Percentiles rank a stretch among this genome's conserved stretches.
Evolutionary conservation across 2,888 invertebrate genomes (phyloP).

Genomic region (Marronus borbonicus): DNA sequence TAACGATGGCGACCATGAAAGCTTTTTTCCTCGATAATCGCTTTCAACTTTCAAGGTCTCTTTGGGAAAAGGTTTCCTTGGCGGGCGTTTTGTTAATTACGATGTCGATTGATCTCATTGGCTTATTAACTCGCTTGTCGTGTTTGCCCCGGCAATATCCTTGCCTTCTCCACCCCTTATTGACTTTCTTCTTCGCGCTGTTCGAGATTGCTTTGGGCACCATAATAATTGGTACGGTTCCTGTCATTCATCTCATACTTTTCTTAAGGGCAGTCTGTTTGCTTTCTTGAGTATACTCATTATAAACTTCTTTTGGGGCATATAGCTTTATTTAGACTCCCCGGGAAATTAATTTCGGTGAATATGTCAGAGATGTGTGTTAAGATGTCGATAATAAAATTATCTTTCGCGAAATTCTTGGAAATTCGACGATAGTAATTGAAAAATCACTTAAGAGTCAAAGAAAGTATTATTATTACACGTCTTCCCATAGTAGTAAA

Average conservation of each 20-base stretch:
- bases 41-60: slow-evolving; percentile 6
- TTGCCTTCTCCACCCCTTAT: neutral
- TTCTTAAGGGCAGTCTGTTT: slow-evolving; percentile 1
- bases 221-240: slow-evolving; percentile 11
- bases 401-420: too few species aligned
- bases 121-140: slow-evolving; percentile 37
- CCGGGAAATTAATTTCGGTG: neutral
- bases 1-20: neutral
- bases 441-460: too few species aligned
- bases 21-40: neutral
- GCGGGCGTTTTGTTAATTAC: slow-evolving; percentile 40
- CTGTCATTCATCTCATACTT: slow-evolving; percentile 1
- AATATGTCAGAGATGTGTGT: neutral
- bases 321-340: neutral
- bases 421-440: too few species aligned
- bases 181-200: neutral
- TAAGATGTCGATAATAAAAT: too few species aligned
- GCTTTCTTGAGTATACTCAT: neutral
- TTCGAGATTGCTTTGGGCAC: slow-evolving; percentile 14
- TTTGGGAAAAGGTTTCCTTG: neutral
- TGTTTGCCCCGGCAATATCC: neutral
- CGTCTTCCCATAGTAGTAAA: too few species aligned
- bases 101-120: slow-evolving; percentile 42
- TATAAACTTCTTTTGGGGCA: neutral
- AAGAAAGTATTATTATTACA: too few species aligned